These are phyloP conservation scores for Tetramorium parvispinum DNA, from an alignment of 1,140 invertebrate genomes.

Conservation along the genomic window DNA sequence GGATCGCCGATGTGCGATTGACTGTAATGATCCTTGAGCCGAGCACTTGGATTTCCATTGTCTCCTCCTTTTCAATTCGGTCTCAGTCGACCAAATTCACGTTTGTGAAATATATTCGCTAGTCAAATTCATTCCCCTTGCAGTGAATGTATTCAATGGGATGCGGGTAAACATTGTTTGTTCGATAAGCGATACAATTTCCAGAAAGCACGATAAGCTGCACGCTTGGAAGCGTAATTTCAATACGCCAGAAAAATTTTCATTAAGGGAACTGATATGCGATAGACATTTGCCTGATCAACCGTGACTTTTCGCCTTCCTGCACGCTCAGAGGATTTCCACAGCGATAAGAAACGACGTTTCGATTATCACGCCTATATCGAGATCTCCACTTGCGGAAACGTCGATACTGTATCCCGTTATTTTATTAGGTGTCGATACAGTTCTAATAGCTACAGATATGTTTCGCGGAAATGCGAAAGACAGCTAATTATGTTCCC, in stretches of 20 bases:
- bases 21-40: conserved; percentile 57
- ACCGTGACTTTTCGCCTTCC: conserved; percentile 33
- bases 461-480: neutral
- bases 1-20: conserved; percentile 69
- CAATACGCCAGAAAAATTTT: conserved; percentile 24
- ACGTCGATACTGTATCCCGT: conserved; percentile 39
- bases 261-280: conserved; percentile 27
- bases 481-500: conserved; percentile 43
- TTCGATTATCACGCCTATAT: conserved; percentile 55
- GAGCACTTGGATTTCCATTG: conserved; percentile 37
- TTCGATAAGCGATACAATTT: conserved; percentile 15
- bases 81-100: neutral
- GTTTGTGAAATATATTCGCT: conserved; percentile 19
- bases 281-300: conserved; percentile 39
- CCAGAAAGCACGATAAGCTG: conserved; percentile 11
- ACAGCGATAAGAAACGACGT: conserved; percentile 44
- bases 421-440: conserved; percentile 48
- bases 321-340: neutral
- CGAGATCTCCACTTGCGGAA: conserved; percentile 15
- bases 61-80: conserved; percentile 30
- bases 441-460: conserved; percentile 25
- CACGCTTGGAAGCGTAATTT: conserved; percentile 6
- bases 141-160: neutral
- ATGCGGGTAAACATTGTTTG: neutral
- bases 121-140: neutral